Base-by-base conservation (phyloP, 2,888 invertebrate species). In the Steromphala cineraria region DNA sequence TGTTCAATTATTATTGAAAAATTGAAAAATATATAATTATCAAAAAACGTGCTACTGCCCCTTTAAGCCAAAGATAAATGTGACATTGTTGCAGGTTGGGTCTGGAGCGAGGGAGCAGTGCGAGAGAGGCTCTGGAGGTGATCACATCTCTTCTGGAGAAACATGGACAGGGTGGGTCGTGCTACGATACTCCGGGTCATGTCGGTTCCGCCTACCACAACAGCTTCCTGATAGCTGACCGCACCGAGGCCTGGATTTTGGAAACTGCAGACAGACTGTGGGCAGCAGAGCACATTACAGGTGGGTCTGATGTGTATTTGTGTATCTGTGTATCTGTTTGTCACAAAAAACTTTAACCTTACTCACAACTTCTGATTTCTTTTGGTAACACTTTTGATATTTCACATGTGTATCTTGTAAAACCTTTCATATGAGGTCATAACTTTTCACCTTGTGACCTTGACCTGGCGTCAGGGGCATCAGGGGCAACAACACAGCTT, bases 181-280 rank as follows among this genome's bases (percentile, higher is more conserved):
- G 96, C 90, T 95, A 95, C 0, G 95, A 95, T 83, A 95, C 95
- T 82, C 93, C 94, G 21, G 94, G 94, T 74, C 95, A 96, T 83
- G 95, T 95, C 86, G 96, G 95, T 31, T 97, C 96, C 96, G 94
- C 89, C 96, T 96, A 96, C 87, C 96, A 96, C 92, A 96, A 96
- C 90, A 96, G 96, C 71, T 97, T 96, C 91, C 93, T 97, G 71
- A 95, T 96, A 84, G 96, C 96, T 83, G 97, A 97, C 94, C 92
- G 95, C 4, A 94, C 93, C 5, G 95, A 95, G 87, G 96, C 96
- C n/a, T 97, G 96, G 96, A 94, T 96, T 0, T 91, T 97, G 46
- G 97, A 97, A 92, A 96, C 96, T 28, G 95, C 96, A 80, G 97
- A 96, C 0, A 95, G 95, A 86, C 94, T 96, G 81, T 97, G 97